A percentile compares a stretch with the other conserved stretches of the same genome.
phyloP scores from a whole-genome alignment of 2,797 vertebrate genomes.

The Mareca strepera region DNA sequence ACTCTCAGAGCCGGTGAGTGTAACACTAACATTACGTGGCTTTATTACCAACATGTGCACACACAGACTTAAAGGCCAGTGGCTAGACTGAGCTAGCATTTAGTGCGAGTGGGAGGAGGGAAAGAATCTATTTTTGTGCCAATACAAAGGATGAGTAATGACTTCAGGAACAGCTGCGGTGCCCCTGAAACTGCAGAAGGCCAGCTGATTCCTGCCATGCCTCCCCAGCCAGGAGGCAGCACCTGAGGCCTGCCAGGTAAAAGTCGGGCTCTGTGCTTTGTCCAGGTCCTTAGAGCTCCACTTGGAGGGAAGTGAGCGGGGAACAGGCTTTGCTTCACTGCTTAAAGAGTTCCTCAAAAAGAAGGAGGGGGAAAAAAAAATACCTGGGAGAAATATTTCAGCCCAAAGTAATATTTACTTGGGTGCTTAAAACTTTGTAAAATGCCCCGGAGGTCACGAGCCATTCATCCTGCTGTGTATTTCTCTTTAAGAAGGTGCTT shows the following conservation, averaged over 20 bases:
- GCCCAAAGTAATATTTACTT: slow-evolving; percentile 48
- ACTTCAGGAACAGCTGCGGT: slow-evolving; percentile 26
- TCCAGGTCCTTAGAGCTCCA: not conserved
- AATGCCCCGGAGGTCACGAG: slow-evolving; percentile 43
- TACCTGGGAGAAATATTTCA: slow-evolving; percentile 9
- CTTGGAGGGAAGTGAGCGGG: not conserved
- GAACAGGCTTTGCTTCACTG: not conserved
- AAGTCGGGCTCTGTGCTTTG: slow-evolving; percentile 33
- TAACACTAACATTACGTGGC: slow-evolving; percentile 40
- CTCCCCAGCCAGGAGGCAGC: slow-evolving; percentile 2
- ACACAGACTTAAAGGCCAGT: not conserved
- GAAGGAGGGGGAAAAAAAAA: not conserved
- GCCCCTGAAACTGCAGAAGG: slow-evolving; percentile 28
- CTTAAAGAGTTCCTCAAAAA: not conserved
- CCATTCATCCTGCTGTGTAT: slow-evolving; percentile 43
- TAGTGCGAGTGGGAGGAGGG: not conserved
- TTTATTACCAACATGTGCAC: slow-evolving; percentile 23
- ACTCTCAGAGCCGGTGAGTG: not conserved
- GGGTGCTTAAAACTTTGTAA: slow-evolving; percentile 50
- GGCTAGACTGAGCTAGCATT: not conserved
- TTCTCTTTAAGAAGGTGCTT: slow-evolving; percentile 62
- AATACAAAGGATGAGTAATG: slow-evolving; percentile 36
- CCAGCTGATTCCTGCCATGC: slow-evolving; percentile 21
- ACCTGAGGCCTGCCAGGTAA: slow-evolving; percentile 46
- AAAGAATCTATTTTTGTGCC: not conserved